These are phyloP conservation scores for Pseudopleuronectes americanus DNA, from an alignment of 2,797 vertebrate genomes.

Conservation along the genomic window DNA sequence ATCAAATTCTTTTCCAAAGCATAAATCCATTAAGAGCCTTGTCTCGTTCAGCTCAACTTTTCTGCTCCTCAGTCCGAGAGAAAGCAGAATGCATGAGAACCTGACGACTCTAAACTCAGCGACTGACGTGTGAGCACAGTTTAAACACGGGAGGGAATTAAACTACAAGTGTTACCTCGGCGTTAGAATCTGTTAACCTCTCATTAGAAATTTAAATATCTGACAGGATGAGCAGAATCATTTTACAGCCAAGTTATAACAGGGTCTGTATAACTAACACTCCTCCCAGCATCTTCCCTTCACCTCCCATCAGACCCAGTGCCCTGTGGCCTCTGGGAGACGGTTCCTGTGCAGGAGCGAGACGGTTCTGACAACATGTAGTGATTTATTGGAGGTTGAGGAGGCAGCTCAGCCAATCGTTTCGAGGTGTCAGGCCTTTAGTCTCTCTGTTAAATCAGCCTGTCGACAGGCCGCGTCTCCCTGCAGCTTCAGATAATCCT, in stretches of 20 bases:
- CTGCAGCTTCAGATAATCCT: background rate
- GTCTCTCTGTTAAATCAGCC: slow-evolving; percentile 70
- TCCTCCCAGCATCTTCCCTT: slow-evolving; percentile 42
- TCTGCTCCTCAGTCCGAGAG: background rate
- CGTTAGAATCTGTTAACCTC: slow-evolving; percentile 33
- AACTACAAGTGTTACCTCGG: slow-evolving; percentile 13
- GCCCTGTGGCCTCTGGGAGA: slow-evolving; percentile 57
- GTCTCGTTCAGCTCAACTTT: background rate
- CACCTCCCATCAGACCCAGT: slow-evolving; percentile 48
- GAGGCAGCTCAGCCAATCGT: slow-evolving; percentile 68
- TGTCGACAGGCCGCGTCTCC: slow-evolving; percentile 38
- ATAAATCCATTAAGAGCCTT: background rate
- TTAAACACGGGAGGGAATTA: background rate
- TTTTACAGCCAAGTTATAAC: slow-evolving; percentile 25
- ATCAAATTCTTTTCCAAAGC: background rate
- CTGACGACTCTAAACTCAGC: too few species aligned
- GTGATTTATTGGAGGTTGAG: slow-evolving; percentile 78
- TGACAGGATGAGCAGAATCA: slow-evolving; percentile 12
- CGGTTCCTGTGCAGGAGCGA: slow-evolving; percentile 43
- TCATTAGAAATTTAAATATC: slow-evolving; percentile 35
- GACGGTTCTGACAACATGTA: slow-evolving; percentile 49
- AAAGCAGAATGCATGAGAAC: background rate
- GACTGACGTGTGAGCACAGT: slow-evolving; percentile 9
- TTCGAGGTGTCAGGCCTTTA: slow-evolving; percentile 69
- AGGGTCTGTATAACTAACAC: slow-evolving; percentile 25